Evolutionary conservation across 2,113 vertebrate genomes (phyloP), one percentile per base, ranked within the genome.

Genomic region (Pedetes capensis): DNA sequence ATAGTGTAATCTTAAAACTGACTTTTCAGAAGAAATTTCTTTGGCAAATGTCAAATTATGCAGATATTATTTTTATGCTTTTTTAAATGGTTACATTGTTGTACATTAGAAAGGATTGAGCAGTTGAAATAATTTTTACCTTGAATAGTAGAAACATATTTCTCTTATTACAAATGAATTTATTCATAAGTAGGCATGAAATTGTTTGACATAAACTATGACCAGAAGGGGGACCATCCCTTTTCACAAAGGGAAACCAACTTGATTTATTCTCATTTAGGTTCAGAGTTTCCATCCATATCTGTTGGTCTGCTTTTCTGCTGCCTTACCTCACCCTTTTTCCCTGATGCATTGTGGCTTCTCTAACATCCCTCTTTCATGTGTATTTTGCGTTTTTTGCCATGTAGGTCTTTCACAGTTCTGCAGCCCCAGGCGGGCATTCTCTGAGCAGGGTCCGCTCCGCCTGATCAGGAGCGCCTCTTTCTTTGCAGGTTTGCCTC

Each of bases 401-500:
- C 98, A 10, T 98, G 98, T 99, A 99, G 99, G 99, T 99, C 99
- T 99, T 98, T 99, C 99, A 98, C 99, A 99, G 99, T 99, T 99
- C 99, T 99, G 99, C 99, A 99, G 99, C 99, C 99, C 99, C 91
- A 99, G 99, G 97, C 99, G 99, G 99, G 99, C 99, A 96, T 99
- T 99, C 99, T 99, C 99, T 99, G 99, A 99, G 98, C 99, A 99
- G 98, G 99, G 99, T 98, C 99, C 99, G 97, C 99, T 99, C 98
- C 99, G 99, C 97, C 99, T 99, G 98, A 99, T 99, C 99, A 99
- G 99, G 99, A 99, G 99, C 97, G 99, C 99, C 98, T 99, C 99
- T 99, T 99, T 99, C 99, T 99, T 99, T 99, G 99, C 99, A 99
- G 99, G 99, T 99, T 99, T 99, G 99, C 99, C 37, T 96, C 98